Conservation (phyloP, 2,113 vertebrate genomes). For the Hemicordylus capensis region DNA sequence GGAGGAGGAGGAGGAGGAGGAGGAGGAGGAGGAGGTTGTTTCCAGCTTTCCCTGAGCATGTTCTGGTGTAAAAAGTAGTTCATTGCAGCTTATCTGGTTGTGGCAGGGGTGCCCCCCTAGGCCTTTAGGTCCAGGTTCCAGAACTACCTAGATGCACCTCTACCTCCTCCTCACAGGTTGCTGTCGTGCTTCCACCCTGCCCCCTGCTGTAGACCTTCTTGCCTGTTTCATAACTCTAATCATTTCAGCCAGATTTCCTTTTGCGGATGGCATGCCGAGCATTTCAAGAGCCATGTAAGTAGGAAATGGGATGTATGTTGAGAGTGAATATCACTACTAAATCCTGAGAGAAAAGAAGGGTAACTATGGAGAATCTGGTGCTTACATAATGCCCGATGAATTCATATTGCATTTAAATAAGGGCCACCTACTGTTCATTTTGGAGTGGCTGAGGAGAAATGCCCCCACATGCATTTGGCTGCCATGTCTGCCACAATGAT, state of each 20-base stretch:
- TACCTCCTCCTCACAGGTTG: too few species aligned
- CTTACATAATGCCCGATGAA: conserved; percentile 11
- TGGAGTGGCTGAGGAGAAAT: conserved; percentile 37
- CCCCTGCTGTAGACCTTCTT: too few species aligned
- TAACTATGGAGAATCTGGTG: background rate
- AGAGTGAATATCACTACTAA: background rate
- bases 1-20: too few species aligned
- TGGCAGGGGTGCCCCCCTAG: too few species aligned
- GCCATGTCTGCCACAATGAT: conserved; percentile 19
- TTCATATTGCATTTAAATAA: conserved; percentile 16
- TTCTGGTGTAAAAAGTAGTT: too few species aligned
- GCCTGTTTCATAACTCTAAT: background rate
- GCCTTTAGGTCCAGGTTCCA: too few species aligned
- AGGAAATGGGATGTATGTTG: background rate
- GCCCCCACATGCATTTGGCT: background rate
- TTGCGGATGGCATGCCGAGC: conserved; percentile 8
- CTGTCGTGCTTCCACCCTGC: too few species aligned
- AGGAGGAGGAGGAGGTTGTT: too few species aligned
- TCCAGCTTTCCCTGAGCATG: too few species aligned
- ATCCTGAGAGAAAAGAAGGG: accelerated
- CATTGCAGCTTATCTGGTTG: too few species aligned
- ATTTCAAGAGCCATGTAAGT: background rate
- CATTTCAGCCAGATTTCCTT: conserved; percentile 23
- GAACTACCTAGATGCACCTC: too few species aligned
- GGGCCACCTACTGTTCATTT: conserved; percentile 8